Evolutionary conservation across 2,113 vertebrate genomes (phyloP), one percentile per base, ranked within the genome.

Genomic region (Tamias sibiricus): DNA sequence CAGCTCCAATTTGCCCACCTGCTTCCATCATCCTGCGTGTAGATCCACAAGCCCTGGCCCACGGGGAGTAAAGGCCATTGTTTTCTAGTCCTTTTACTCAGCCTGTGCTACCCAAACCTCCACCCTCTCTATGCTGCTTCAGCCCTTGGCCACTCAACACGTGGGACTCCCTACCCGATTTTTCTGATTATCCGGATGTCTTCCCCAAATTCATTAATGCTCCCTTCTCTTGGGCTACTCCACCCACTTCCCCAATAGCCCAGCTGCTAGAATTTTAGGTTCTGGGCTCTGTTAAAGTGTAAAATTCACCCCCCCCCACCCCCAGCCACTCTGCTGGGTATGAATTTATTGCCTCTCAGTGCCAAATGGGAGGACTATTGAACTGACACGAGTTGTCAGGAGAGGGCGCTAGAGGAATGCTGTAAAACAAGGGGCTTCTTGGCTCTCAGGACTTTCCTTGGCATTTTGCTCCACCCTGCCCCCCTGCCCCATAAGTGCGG

Each of bases 41-140:
- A n/a, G n/a, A n/a, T n/a, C n/a, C n/a, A n/a, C n/a, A n/a, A n/a
- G n/a, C 59, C 9, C 24, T 26, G 3, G 24, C 59, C 59, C 1
- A 12, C 8, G 22, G 2, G 54, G 6, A 57, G 54, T 20, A 57
- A 57, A 24, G 54, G 54, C 6, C 20, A 8, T 68, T 20, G 10
- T 42, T 7, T 57, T 62, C 20, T 26, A 14, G 49, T 68, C 42
- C 26, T 37, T 24, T 87, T 49, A 20, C n/a, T 9, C 10, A 32
- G 28, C 8, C 17, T 8, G 75, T 24, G 11, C 35, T 13, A 13
- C 13, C 66, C 64, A 66, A 16, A 66, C 64, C 13, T 28, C 30
- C 64, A 32, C 17, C 14, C 4, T 12, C n/a, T n/a, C 8, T 24
- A 1, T 0, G 10, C 6, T 6, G 13, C 28, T 11, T 19, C 28